Evolutionary conservation across 2,888 invertebrate genomes (phyloP).

Genomic region (Labia minor): DNA sequence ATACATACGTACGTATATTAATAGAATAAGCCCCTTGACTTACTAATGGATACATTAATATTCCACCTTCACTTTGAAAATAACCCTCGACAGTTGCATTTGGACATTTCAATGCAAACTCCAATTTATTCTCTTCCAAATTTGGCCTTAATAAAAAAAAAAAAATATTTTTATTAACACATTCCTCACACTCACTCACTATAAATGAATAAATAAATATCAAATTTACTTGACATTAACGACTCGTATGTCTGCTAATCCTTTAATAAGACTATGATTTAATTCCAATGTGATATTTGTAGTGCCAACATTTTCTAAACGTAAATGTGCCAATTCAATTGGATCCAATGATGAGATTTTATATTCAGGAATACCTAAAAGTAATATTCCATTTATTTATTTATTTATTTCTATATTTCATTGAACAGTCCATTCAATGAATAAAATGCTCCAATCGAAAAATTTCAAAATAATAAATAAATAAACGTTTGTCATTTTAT

Average conservation of each 20-base stretch:
- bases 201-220: too few relatives aligned
- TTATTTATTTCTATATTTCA: too few relatives aligned
- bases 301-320: neutral
- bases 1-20: conserved; percentile 16
- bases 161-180: neutral
- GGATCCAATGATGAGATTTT: conserved; percentile 4
- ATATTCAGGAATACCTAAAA: neutral
- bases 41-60: conserved; percentile 14
- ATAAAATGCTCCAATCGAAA: too few relatives aligned
- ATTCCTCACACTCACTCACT: too few relatives aligned
- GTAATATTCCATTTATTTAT: too few relatives aligned
- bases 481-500: too few relatives aligned
- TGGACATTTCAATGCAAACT: conserved; percentile 17
- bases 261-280: neutral
- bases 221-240: conserved; percentile 14
- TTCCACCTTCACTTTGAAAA: conserved; percentile 15
- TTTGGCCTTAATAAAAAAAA: conserved; percentile 17
- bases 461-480: too few relatives aligned
- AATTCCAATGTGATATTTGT: conserved; percentile 7
- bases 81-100: neutral
- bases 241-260: neutral
- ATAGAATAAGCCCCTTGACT: conserved; percentile 17
- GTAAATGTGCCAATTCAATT: neutral
- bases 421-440: too few relatives aligned
- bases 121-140: conserved; percentile 18